Evolutionary conservation across 2,797 vertebrate species (phyloP).

Genomic region (Xyrichtys novacula): DNA sequence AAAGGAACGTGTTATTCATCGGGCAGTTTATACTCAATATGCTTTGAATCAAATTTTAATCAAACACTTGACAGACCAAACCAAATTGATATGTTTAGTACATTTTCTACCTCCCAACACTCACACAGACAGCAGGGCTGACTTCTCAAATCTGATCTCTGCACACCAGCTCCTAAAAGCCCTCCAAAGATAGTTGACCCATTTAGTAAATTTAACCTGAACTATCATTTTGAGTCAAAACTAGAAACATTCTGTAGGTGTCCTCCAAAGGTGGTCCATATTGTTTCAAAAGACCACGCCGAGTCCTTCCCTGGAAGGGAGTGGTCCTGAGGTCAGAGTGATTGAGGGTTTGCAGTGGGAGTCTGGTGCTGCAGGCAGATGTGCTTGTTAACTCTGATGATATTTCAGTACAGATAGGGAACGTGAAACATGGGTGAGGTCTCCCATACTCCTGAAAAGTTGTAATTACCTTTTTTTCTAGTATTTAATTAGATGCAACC

Average conservation of each 20-base stretch:
- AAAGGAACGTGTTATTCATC: conserved; percentile 11
- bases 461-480: conserved; percentile 69
- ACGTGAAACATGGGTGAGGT: conserved; percentile 74
- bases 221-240: conserved; percentile 20
- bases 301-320: conserved; percentile 65
- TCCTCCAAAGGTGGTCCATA: conserved; percentile 70
- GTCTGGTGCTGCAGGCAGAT: conserved; percentile 62
- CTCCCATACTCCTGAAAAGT: conserved; percentile 56
- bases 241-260: conserved; percentile 11
- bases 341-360: conserved; percentile 66
- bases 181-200: background rate
- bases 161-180: conserved; percentile 6
- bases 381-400: conserved; percentile 60
- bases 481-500: conserved; percentile 78
- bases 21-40: background rate
- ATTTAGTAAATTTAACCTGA: conserved; percentile 5
- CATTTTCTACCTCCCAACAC: conserved; percentile 59
- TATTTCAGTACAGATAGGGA: conserved; percentile 53
- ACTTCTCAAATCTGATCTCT: conserved; percentile 21
- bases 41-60: conserved; percentile 15
- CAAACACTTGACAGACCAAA: conserved; percentile 15
- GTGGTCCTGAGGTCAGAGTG: conserved; percentile 65
- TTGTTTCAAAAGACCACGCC: conserved; percentile 57
- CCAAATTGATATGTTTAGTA: background rate
- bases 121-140: background rate